Percentiles rank a stretch among this genome's conserved stretches.
Evolutionary conservation across 2,888 invertebrate genomes (phyloP).

Genomic region (Carcina quercana): DNA sequence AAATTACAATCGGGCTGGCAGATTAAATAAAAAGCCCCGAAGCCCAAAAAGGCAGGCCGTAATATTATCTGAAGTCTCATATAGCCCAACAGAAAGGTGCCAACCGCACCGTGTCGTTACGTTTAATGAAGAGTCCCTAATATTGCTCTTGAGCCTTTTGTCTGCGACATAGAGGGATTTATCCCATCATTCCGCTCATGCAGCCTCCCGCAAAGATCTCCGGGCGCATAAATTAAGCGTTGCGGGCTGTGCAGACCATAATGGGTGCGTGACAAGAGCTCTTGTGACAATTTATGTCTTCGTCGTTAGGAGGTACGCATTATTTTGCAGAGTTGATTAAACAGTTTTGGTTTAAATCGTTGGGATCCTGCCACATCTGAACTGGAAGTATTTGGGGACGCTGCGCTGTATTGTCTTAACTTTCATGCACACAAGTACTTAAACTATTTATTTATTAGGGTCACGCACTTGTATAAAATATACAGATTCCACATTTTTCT

Average conservation of each 20-base stretch:
- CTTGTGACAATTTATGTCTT: conserved; percentile 15
- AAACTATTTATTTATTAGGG: too few relatives aligned
- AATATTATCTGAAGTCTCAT: too few relatives aligned
- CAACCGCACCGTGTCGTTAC: conserved; percentile 19
- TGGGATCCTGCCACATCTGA: too few relatives aligned
- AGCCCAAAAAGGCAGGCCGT: too few relatives aligned
- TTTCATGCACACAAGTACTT: too few relatives aligned
- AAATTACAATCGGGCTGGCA: too few relatives aligned
- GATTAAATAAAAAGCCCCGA: too few relatives aligned
- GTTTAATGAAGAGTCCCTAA: conserved; percentile 37
- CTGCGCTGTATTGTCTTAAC: too few relatives aligned
- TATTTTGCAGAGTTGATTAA: not conserved
- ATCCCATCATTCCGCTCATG: conserved; percentile 32
- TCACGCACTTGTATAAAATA: too few relatives aligned
- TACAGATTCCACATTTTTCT: too few relatives aligned
- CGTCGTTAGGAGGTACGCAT: conserved; percentile 2
- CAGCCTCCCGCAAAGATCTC: conserved; percentile 25
- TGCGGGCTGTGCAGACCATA: conserved; percentile 25
- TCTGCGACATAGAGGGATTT: conserved; percentile 30
- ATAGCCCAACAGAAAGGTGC: too few relatives aligned
- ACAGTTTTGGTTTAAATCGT: not conserved
- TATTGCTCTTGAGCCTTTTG: conserved; percentile 26
- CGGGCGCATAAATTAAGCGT: conserved; percentile 37
- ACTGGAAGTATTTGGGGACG: too few relatives aligned
- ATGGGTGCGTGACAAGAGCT: conserved; percentile 12